These are phyloP conservation scores for Hymenopus coronatus DNA, from an alignment of 2,888 invertebrate genomes.

Conservation along the genomic window DNA sequence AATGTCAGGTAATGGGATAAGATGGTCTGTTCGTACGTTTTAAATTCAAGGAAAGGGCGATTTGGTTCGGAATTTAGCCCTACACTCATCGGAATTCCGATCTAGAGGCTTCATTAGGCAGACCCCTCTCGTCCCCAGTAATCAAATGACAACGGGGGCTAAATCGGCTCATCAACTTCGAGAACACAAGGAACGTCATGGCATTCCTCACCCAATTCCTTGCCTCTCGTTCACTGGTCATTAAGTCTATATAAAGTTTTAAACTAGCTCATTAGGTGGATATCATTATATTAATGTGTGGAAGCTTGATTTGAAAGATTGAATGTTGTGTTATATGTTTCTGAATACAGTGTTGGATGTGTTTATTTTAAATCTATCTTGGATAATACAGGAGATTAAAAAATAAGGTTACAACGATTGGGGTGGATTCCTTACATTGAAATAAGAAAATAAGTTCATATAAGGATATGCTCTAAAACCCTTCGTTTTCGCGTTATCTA, in stretches of 20 bases:
- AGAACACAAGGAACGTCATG: neutral
- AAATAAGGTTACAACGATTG: too few relatives aligned
- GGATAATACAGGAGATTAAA: too few relatives aligned
- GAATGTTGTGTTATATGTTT: too few relatives aligned
- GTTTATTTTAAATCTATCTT: too few relatives aligned
- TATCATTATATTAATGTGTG: too few relatives aligned
- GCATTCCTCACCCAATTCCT: neutral
- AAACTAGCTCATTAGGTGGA: neutral
- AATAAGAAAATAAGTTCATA: too few relatives aligned
- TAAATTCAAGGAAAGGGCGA: neutral
- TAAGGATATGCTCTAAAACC: too few relatives aligned
- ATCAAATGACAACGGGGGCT: neutral
- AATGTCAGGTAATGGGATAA: neutral
- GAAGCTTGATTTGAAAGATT: too few relatives aligned
- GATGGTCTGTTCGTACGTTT: neutral
- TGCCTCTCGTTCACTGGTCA: neutral
- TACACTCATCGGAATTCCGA: neutral
- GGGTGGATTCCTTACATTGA: too few relatives aligned
- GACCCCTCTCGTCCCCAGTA: neutral
- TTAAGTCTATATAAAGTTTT: neutral
- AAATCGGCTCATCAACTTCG: neutral
- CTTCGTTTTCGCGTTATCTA: too few relatives aligned
- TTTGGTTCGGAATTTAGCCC: neutral
- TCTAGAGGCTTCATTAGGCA: neutral
- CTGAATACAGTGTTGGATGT: too few relatives aligned